A percentile compares a stretch with the other conserved stretches of the same genome.
These are phyloP conservation scores for Panagrolaimus sp. DNA, from an alignment of 1,140 invertebrate genomes.

Conservation along the genomic window DNA sequence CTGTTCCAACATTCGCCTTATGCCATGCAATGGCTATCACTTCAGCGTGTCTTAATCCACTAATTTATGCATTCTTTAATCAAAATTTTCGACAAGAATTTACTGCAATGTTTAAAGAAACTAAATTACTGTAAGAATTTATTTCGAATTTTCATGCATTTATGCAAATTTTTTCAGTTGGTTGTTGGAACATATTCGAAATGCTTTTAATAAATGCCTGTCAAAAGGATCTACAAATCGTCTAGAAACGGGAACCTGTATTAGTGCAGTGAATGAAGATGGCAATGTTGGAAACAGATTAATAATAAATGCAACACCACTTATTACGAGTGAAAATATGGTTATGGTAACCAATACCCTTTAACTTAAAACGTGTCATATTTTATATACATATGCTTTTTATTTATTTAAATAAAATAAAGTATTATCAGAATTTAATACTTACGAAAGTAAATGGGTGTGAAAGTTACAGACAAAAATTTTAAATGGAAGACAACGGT, in stretches of 20 bases:
- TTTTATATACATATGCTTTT: not conserved
- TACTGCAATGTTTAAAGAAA: slow-evolving; percentile 43
- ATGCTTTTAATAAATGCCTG: slow-evolving; percentile 10
- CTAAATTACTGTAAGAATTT: slow-evolving; percentile 41
- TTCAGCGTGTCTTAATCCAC: slow-evolving; percentile 55
- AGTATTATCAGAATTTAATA: too few species aligned
- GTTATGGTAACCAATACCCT: slow-evolving; percentile 18
- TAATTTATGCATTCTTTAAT: slow-evolving; percentile 58
- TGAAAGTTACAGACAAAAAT: too few species aligned
- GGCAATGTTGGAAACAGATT: not conserved
- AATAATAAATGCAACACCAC: not conserved
- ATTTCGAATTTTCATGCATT: not conserved
- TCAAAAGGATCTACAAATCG: slow-evolving; percentile 7
- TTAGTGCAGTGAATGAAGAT: not conserved
- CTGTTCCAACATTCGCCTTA: slow-evolving; percentile 62
- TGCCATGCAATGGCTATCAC: slow-evolving; percentile 59
- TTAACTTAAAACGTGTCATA: not conserved
- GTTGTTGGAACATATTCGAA: slow-evolving; percentile 21
- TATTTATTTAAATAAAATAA: too few species aligned
- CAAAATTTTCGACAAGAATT: slow-evolving; percentile 56
- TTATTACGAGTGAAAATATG: slow-evolving; percentile 15
- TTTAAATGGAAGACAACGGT: too few species aligned
- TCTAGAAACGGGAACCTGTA: not conserved
- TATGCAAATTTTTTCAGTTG: slow-evolving; percentile 12
- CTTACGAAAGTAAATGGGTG: too few species aligned